Evolutionary conservation across 1,140 invertebrate genomes (phyloP).

Genomic region (Lithobius niger): DNA sequence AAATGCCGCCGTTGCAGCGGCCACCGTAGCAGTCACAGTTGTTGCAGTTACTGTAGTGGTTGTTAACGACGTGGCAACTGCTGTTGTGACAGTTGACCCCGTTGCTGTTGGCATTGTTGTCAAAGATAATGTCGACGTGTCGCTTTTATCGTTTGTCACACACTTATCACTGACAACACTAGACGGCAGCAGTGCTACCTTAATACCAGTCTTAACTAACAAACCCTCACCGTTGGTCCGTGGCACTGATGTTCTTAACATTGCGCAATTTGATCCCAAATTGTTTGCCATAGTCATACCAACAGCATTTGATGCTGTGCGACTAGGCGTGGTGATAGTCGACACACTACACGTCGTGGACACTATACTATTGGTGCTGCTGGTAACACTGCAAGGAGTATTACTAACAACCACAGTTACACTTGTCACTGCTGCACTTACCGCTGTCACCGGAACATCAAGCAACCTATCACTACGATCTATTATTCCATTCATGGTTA

Average conservation of each 20-base stretch:
- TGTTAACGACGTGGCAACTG: not conserved
- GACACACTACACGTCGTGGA: not conserved
- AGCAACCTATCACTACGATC: not conserved
- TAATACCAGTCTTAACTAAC: no score
- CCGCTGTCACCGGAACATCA: no score
- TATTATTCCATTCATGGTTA: constrained; percentile 8
- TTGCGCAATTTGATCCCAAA: no score
- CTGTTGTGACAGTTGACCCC: constrained; percentile 3
- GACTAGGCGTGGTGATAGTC: not conserved
- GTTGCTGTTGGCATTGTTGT: no score
- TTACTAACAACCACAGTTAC: no score
- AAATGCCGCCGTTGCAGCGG: no score
- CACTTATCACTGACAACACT: no score
- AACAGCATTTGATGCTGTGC: no score
- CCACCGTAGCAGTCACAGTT: constrained; percentile 14
- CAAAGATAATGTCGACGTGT: not conserved
- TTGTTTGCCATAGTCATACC: no score
- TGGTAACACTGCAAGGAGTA: no score
- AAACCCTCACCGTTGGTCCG: not conserved
- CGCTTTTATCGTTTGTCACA: not conserved
- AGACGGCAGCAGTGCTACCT: no score
- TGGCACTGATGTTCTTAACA: constrained; percentile 2
- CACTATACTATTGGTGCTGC: not conserved
- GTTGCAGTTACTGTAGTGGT: constrained; percentile 1
- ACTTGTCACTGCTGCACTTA: no score